phyloP scores from a whole-genome alignment of 2,113 vertebrate genomes.

The Phyllostomus discolor region DNA sequence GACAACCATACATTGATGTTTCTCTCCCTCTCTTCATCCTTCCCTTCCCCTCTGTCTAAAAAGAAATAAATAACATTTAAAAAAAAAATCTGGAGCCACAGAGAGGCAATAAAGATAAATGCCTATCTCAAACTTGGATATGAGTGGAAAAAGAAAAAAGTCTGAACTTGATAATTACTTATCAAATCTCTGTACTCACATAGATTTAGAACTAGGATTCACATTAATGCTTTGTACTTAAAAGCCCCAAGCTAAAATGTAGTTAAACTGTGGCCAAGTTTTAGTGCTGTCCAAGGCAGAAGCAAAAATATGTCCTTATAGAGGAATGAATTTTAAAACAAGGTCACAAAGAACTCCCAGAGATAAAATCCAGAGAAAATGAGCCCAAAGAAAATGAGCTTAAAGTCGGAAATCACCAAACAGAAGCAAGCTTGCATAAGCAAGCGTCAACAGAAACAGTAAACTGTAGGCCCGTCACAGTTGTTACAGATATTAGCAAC shows the following conservation, averaged over 20 bases:
- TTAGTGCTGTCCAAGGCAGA: not conserved
- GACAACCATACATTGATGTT: too few relatives aligned
- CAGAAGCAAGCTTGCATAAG: not conserved
- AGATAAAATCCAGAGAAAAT: conserved; percentile 28
- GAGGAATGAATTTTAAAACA: conserved; percentile 5
- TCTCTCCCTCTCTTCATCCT: too few relatives aligned
- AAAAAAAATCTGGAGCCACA: not conserved
- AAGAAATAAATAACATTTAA: too few relatives aligned
- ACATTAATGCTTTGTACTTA: not conserved
- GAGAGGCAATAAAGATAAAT: not conserved
- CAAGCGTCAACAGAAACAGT: not conserved
- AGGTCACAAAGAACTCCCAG: not conserved
- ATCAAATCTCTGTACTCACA: not conserved
- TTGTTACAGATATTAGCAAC: not conserved
- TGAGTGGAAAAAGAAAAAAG: not conserved
- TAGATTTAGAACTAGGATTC: not conserved
- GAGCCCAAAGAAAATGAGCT: not conserved
- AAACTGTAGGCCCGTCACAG: not conserved
- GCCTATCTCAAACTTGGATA: not conserved
- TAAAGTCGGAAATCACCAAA: not conserved
- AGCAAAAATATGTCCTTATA: not conserved
- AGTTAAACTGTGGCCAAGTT: not conserved
- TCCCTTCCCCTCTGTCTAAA: too few relatives aligned
- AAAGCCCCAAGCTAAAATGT: not conserved
- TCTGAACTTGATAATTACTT: not conserved